Evolutionary conservation across 2,888 invertebrate species (phyloP).

Genomic region (Erebia aethiops): DNA sequence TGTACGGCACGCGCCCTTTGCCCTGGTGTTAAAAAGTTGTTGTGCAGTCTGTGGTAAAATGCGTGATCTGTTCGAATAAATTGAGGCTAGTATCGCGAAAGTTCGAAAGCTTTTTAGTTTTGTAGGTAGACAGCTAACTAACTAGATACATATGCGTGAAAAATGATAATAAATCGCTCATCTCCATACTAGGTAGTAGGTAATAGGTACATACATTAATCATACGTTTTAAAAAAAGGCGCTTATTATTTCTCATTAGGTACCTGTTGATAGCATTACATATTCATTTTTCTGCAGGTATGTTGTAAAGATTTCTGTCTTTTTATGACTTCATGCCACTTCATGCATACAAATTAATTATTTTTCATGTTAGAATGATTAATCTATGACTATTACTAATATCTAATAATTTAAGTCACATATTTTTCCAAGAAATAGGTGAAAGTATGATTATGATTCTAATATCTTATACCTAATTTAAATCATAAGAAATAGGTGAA

Average conservation of each 20-base stretch:
- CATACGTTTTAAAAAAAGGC: too few relatives aligned
- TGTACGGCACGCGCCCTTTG: conserved; percentile 62
- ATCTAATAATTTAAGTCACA: neutral
- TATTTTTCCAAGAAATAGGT: neutral
- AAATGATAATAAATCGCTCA: neutral
- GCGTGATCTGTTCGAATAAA: neutral
- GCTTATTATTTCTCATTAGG: too few relatives aligned
- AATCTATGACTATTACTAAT: neutral
- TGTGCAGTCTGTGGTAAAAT: neutral
- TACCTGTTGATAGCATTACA: too few relatives aligned
- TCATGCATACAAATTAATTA: neutral
- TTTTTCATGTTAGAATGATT: neutral
- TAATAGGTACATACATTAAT: too few relatives aligned
- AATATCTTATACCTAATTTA: too few relatives aligned
- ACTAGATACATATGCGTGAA: neutral
- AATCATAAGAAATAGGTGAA: neutral
- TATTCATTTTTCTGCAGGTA: too few relatives aligned
- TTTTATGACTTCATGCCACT: too few relatives aligned
- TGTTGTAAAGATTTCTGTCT: too few relatives aligned
- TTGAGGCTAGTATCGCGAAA: neutral
- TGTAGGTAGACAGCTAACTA: neutral
- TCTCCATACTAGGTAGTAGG: too few relatives aligned
- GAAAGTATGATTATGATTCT: too few relatives aligned
- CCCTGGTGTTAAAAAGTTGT: conserved; percentile 28
- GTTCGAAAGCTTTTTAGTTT: neutral